These are phyloP conservation scores for Sinocyclocheilus maitianheensis DNA, from an alignment of 2,113 vertebrate genomes.

Conservation along the genomic window DNA sequence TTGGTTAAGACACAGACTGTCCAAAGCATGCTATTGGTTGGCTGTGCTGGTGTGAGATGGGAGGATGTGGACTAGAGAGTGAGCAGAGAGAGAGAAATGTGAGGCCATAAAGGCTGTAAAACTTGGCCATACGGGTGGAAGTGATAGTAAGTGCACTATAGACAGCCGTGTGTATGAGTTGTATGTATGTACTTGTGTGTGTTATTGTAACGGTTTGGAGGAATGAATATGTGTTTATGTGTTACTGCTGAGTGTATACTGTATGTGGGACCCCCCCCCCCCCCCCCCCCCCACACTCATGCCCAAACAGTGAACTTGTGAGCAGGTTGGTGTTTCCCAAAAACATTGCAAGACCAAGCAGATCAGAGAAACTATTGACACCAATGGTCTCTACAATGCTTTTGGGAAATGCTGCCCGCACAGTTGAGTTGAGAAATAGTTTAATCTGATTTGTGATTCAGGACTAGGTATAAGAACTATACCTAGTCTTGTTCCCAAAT, in stretches of 20 bases:
- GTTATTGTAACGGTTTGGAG: not conserved
- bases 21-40: constrained; percentile 56
- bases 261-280: too few relatives aligned
- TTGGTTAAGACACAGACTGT: constrained; percentile 54
- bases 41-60: constrained; percentile 37
- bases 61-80: not conserved
- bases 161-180: not conserved
- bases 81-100: constrained; percentile 51
- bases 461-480: too few relatives aligned
- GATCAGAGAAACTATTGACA: too few relatives aligned
- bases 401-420: too few relatives aligned
- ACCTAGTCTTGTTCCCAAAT: too few relatives aligned
- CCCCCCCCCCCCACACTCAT: too few relatives aligned
- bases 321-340: too few relatives aligned
- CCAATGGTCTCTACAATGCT: too few relatives aligned
- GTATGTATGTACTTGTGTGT: not conserved
- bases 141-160: not conserved
- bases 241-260: not conserved
- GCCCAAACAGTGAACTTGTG: too few relatives aligned
- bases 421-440: too few relatives aligned
- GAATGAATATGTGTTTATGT: not conserved
- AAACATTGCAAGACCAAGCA: too few relatives aligned
- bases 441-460: too few relatives aligned
- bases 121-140: constrained; percentile 31
- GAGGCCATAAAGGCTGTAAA: constrained; percentile 51